Base-by-base conservation (phyloP, 2,113 vertebrate genomes). In the Campylomormyrus tamandua region DNA sequence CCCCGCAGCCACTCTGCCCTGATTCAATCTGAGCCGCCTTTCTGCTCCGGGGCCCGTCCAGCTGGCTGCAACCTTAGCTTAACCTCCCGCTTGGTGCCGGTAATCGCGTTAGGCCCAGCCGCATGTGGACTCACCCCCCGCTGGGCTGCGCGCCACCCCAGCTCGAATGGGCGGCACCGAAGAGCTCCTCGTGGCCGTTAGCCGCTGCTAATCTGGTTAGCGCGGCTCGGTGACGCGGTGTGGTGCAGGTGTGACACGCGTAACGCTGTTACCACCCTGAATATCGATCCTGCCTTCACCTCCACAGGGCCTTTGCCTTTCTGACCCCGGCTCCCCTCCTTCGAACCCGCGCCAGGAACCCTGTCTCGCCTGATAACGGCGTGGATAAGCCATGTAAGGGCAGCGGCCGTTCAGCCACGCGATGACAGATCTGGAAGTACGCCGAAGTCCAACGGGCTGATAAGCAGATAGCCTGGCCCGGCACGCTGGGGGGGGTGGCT, bases 71-170 rank as follows among this genome's bases (percentile, higher is more conserved):
- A 97, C 97, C 97, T 94, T 85, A 90, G 92, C 87, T 93, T 95
- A 94, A 95, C 95, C 96, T 97, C 95, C 93, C 56, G 90, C 96
- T 97, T 95, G 95, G 96, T 96, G 96, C 92, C 95, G 95, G 95
- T 98, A 98, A 99, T 97, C 96, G 96, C 91, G 96, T 99, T 98
- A 98, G 95, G 93, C 95, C 96, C 92, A 95, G 96, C 96, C 96
- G 96, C 96, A 95, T 96, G 95, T 95, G 95, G 96, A 94, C 96
- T 97, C 96, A 96, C 94, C 95, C 95, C 93, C 92, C 94, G 96
- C 96, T 95, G 91, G 93, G 93, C 95, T 94, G 93, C 91, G 92
- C 91, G 94, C 95, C 94, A 92, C 93, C 92, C 70, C 91, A 91
- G 96, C 95, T 93, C 95, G 95, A 94, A 95, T 97, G 96, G 97